These are phyloP conservation scores for Disparrhopalites patrizii DNA, from an alignment of 2,888 invertebrate species.

Conservation along the genomic window DNA sequence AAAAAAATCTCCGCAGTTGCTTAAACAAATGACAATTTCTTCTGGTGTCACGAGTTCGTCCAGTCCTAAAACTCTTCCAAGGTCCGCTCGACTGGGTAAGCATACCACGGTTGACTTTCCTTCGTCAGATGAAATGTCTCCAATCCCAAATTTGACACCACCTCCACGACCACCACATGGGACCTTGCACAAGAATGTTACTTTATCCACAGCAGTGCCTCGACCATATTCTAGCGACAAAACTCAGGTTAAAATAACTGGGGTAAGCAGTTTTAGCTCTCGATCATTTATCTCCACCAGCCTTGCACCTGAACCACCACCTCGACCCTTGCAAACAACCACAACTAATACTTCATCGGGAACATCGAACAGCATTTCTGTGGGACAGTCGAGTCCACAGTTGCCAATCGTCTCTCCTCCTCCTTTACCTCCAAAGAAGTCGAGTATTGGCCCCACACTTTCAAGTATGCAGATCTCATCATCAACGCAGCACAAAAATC, in stretches of 20 bases:
- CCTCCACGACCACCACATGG: constrained; percentile 42
- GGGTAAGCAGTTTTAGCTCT: constrained; percentile 35
- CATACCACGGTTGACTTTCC: constrained; percentile 37
- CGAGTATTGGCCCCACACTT: constrained; percentile 52
- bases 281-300: constrained; percentile 37
- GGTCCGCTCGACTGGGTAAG: constrained; percentile 33
- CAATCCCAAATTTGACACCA: constrained; percentile 46
- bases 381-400: neutral
- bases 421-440: constrained; percentile 61
- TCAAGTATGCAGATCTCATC: too few relatives aligned
- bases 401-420: constrained; percentile 55
- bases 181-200: constrained; percentile 8
- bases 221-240: constrained; percentile 47
- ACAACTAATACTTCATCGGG: constrained; percentile 20
- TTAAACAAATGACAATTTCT: constrained; percentile 47
- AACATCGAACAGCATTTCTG: neutral
- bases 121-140: constrained; percentile 33
- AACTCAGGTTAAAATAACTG: constrained; percentile 26
- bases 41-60: constrained; percentile 30
- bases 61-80: constrained; percentile 46
- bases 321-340: constrained; percentile 56
- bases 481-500: neutral
- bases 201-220: constrained; percentile 42
- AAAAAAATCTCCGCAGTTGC: constrained; percentile 45
- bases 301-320: constrained; percentile 63